A percentile compares a stretch with the other conserved stretches of the same genome.
These are phyloP conservation scores for Cancer borealis DNA, from an alignment of 2,888 invertebrate genomes.

Conservation along the genomic window DNA sequence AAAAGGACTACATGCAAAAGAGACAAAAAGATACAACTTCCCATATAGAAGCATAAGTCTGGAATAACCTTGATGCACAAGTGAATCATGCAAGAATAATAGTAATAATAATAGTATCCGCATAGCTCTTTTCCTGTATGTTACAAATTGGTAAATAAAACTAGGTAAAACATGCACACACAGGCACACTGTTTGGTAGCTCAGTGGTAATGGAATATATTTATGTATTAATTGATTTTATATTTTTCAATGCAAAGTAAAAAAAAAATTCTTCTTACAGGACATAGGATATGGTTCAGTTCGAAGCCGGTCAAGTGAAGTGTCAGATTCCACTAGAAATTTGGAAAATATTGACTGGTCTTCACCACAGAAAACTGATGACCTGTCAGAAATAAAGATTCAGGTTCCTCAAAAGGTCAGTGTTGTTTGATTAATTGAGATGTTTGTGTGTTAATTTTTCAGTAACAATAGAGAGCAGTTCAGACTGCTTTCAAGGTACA, in stretches of 20 bases:
- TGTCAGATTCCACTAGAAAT: conserved; percentile 76
- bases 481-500: neutral
- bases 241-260: neutral
- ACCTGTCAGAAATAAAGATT: conserved; percentile 78
- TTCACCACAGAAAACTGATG: conserved; percentile 44
- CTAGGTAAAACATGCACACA: no score
- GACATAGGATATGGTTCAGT: conserved; percentile 90
- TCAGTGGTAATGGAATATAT: conserved; percentile 3
- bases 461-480: neutral
- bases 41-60: no score
- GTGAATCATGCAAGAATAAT: no score
- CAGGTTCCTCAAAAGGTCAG: conserved; percentile 73
- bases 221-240: neutral
- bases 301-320: conserved; percentile 83
- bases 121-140: no score
- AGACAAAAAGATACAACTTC: no score
- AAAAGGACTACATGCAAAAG: no score
- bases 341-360: conserved; percentile 87
- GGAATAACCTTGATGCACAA: no score
- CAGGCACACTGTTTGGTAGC: neutral
- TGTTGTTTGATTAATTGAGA: neutral
- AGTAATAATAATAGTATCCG: no score
- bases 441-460: neutral
- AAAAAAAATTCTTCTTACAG: conserved; percentile 79
- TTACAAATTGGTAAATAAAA: no score